Conservation (phyloP, 2,113 vertebrate species). For the Syrmaticus mikado region DNA sequence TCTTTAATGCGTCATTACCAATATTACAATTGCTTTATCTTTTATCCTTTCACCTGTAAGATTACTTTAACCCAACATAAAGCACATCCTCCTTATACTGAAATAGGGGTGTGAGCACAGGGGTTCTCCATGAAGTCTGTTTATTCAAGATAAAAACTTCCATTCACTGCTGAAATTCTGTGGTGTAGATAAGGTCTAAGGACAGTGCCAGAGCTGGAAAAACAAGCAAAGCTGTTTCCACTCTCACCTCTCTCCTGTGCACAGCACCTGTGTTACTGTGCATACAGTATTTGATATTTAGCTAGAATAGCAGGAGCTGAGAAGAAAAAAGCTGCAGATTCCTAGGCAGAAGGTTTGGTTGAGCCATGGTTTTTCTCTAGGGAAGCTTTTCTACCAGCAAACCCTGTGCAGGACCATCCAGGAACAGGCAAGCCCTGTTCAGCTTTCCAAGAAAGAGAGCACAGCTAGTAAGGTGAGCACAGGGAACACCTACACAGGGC, state of each 20-base stretch:
- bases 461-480: accelerated
- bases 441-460: not conserved
- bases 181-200: constrained; percentile 16
- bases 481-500: accelerated
- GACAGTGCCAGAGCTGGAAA: constrained; percentile 34
- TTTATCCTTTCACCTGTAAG: not conserved
- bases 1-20: not conserved
- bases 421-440: not conserved
- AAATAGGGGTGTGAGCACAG: not conserved
- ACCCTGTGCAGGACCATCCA: accelerated
- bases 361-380: not conserved
- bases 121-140: not conserved
- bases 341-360: not conserved
- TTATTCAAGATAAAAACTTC: not conserved
- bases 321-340: not conserved
- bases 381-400: not conserved
- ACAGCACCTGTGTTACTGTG: not conserved
- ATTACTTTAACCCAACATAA: not conserved
- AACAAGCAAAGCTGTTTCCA: not conserved
- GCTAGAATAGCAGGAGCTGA: accelerated
- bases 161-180: not conserved
- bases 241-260: not conserved
- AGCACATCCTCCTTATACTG: not conserved
- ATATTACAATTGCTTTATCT: not conserved
- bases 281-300: not conserved